These are phyloP conservation scores for Portunus trituberculatus DNA, from an alignment of 1,140 invertebrate species.

Conservation along the genomic window DNA sequence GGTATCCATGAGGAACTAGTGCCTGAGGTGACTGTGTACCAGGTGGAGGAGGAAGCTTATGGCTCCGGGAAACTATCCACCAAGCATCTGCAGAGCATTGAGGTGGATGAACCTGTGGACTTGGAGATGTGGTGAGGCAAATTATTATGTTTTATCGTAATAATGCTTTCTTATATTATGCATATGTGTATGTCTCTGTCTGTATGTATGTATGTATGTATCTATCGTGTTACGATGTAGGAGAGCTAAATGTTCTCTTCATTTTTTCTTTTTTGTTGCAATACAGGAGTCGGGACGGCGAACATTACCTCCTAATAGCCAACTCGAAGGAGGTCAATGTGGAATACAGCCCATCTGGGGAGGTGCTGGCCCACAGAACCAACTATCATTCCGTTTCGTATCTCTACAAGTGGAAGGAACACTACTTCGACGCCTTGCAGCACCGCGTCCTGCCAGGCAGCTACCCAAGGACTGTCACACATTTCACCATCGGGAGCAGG, in stretches of 20 bases:
- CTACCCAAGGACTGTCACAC: not conserved
- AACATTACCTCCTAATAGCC: constrained; percentile 30
- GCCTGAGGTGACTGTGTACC: not conserved
- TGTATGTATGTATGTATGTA: no score
- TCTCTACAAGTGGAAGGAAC: constrained; percentile 42
- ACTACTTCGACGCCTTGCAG: constrained; percentile 54
- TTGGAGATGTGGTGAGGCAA: constrained; percentile 40
- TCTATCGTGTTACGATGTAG: no score
- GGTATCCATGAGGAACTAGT: not conserved
- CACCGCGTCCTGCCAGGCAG: constrained; percentile 34
- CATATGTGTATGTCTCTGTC: no score
- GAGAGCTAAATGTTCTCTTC: no score
- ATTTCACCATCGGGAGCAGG: not conserved
- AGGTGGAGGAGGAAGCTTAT: constrained; percentile 40
- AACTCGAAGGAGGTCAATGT: constrained; percentile 26
- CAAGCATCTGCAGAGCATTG: not conserved
- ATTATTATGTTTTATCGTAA: no score
- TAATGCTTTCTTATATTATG: no score
- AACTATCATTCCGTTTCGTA: constrained; percentile 34
- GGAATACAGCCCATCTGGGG: not conserved
- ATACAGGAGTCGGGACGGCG: constrained; percentile 16
- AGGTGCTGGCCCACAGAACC: not conserved
- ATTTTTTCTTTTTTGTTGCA: not conserved
- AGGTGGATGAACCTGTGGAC: not conserved
- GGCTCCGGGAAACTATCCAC: not conserved